Conservation (phyloP, 2,888 invertebrate species). For the Drosophila tripunctata region DNA sequence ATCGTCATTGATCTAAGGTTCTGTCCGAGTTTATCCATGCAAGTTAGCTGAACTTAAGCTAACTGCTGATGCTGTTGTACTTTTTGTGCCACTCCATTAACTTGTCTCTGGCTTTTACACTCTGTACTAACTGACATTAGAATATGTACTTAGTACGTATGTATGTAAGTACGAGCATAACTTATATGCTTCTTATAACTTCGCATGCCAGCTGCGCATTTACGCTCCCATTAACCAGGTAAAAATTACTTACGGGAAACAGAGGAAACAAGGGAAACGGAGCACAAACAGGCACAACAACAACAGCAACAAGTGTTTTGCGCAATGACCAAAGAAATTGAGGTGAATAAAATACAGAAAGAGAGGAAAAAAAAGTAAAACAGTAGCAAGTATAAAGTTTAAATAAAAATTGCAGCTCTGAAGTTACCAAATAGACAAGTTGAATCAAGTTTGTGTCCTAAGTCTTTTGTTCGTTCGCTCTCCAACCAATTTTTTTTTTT, state of each 20-base stretch:
- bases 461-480: conserved; percentile 50
- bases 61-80: conserved; percentile 30
- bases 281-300: conserved; percentile 4
- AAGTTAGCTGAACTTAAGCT: conserved; percentile 43
- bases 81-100: conserved; percentile 71
- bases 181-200: conserved; percentile 49
- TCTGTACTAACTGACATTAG: conserved; percentile 67
- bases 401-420: conserved; percentile 45
- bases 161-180: conserved; percentile 34
- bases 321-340: conserved; percentile 70
- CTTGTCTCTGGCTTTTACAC: conserved; percentile 74
- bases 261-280: conserved; percentile 15
- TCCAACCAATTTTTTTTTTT: conserved; percentile 17
- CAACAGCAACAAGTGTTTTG: conserved; percentile 68
- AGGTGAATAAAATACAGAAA: conserved; percentile 13
- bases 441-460: conserved; percentile 52
- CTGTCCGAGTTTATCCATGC: conserved; percentile 38
- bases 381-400: conserved; percentile 29
- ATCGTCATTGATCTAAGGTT: conserved; percentile 35
- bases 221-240: conserved; percentile 75
- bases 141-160: conserved; percentile 43
- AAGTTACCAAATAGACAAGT: not conserved
- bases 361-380: conserved; percentile 27
- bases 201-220: conserved; percentile 77
- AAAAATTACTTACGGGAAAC: conserved; percentile 51